Conservation (phyloP, 1,140 invertebrate genomes). For the Macrobrachium rosenbergii region DNA sequence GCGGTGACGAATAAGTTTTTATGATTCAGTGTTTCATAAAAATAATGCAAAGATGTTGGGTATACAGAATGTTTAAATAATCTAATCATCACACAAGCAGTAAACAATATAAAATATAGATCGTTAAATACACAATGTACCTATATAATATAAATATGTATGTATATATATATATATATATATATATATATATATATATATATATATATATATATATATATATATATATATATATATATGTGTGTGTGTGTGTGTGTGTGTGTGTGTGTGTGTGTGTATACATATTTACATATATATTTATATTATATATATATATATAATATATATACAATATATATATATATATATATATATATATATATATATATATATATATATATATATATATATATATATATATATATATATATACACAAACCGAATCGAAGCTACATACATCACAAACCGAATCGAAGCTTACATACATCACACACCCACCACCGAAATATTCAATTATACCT, state of each 20-base stretch:
- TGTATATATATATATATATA: slow-evolving; percentile 18
- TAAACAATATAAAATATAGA: no score
- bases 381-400: slow-evolving; percentile 6
- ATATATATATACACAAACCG: neutral
- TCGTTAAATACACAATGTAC: neutral
- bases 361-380: slow-evolving; percentile 8
- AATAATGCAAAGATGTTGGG: no score
- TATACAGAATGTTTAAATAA: no score
- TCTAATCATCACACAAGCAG: no score
- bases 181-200: slow-evolving; percentile 14
- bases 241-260: neutral
- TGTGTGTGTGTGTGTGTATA: neutral
- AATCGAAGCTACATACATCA: neutral
- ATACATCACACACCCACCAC: no score
- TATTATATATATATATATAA: slow-evolving; percentile 18
- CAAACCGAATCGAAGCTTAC: no score
- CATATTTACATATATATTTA: neutral
- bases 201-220: neutral
- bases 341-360: slow-evolving; percentile 16
- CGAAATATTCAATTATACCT: no score
- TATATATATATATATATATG: slow-evolving; percentile 11
- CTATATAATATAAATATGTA: neutral
- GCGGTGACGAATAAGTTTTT: no score
- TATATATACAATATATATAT: slow-evolving; percentile 6
- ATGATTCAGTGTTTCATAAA: no score